Evolutionary conservation across 2,113 vertebrate species (phyloP), one percentile per base, ranked within the genome.

Genomic region (Rhinolophus sinicus): DNA sequence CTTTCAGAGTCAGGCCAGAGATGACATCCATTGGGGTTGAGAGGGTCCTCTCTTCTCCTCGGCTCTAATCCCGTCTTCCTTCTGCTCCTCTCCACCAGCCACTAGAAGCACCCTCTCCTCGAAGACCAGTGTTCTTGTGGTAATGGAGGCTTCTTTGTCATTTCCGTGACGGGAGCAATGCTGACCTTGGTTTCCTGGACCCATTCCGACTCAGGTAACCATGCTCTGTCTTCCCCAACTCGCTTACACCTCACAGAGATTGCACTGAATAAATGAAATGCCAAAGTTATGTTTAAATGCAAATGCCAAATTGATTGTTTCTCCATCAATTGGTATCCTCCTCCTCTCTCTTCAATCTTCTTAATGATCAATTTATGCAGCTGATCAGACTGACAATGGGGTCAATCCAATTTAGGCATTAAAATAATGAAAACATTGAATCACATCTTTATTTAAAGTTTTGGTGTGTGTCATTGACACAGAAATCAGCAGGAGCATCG

Each of bases 171-270:
- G 22, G 93, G 92, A 97, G 96, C 82, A 5, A 98, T 98, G 97
- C 96, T 95, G 97, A 97, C 97, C 93, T 96, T 18, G 19, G 70
- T 76, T 89, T 97, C 93, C 78, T 97, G 97, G 97, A 97, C 97
- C 97, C 97, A 91, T 93, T 97, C 89, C 21, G 92, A 98, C 97
- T 98, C 97, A 98, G 97, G 97, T 98, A 97, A 93, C 33, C 64
- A 18, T 1, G 5, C 26, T 8, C 22, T 6, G n/a, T 69, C 56
- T 47, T 26, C 12, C 73, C 78, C 52, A 12, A 64, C 44, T 14
- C 2, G 8, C 69, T 12, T 5, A 6, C 4, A 6, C 80, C 84
- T 76, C 16, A 0, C 0, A 0, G 7, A 70, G 58, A 18, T 6
- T 2, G 35, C 75, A 26, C 5, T 0, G 60, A 84, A 92, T 77